Percentiles rank a stretch among this genome's conserved stretches.
Conservation (phyloP, 1,140 invertebrate genomes). For the Bombus sylvicola region DNA sequence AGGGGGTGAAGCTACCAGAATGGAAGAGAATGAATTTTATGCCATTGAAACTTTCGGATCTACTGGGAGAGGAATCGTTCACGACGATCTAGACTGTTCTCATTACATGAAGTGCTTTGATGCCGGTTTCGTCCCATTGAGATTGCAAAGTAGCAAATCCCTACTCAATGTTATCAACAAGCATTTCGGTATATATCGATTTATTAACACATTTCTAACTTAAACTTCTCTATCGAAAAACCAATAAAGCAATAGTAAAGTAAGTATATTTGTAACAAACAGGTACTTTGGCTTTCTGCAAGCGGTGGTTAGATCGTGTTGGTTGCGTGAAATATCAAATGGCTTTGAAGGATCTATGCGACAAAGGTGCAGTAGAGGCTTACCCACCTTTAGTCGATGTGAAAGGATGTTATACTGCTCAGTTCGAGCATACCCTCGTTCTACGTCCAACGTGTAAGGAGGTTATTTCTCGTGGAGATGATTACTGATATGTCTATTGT, state of each 20-base stretch:
- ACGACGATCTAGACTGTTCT: slow-evolving; percentile 99
- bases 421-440: slow-evolving; percentile 99
- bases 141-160: slow-evolving; percentile 95
- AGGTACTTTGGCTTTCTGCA: slow-evolving; percentile 98
- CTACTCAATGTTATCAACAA: slow-evolving; percentile 98
- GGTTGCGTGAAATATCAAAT: slow-evolving; percentile 99
- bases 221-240: neutral
- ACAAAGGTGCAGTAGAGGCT: slow-evolving; percentile 97
- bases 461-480: slow-evolving; percentile 96
- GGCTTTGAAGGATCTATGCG: slow-evolving; percentile 99
- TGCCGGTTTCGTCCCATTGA: slow-evolving; percentile 94
- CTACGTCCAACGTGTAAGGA: slow-evolving; percentile 99
- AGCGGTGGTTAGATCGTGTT: slow-evolving; percentile 98
- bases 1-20: slow-evolving; percentile 97
- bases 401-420: slow-evolving; percentile 99
- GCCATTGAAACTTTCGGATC: slow-evolving; percentile 99
- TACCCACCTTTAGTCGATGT: slow-evolving; percentile 99
- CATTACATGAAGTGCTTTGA: slow-evolving; percentile 99
- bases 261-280: slow-evolving; percentile 49
- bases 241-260: neutral
- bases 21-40: slow-evolving; percentile 99
- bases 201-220: neutral
- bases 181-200: slow-evolving; percentile 88
- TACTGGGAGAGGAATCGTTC: slow-evolving; percentile 97
- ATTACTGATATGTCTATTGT: slow-evolving; percentile 89